Evolutionary conservation across 2,797 vertebrate genomes (phyloP).

Genomic region (Platalea minor): DNA sequence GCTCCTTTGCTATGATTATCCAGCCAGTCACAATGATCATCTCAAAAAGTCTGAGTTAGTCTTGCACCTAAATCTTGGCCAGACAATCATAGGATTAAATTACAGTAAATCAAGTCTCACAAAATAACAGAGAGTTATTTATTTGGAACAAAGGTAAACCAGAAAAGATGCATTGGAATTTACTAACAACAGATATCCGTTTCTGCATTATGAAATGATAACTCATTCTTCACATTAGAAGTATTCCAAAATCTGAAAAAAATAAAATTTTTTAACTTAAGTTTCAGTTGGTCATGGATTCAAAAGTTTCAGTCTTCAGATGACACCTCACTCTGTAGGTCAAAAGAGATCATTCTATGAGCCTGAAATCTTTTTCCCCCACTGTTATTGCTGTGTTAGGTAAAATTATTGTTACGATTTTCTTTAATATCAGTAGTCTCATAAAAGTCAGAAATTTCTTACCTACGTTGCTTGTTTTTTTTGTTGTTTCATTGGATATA

Average conservation of each 20-base stretch:
- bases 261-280: background rate
- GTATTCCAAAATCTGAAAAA: background rate
- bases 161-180: background rate
- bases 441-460: background rate
- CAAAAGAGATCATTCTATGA: background rate
- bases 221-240: background rate
- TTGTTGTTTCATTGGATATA: background rate
- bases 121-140: background rate
- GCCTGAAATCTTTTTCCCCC: background rate
- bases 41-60: background rate
- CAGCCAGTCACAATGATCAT: background rate
- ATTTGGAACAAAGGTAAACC: background rate
- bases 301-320: background rate
- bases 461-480: background rate
- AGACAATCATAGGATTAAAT: background rate
- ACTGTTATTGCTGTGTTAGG: rapidly evolving
- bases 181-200: background rate
- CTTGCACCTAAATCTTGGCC: background rate
- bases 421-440: background rate
- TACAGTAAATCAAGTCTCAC: background rate
- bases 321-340: background rate
- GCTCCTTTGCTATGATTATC: background rate
- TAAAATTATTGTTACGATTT: background rate
- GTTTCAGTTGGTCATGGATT: background rate
- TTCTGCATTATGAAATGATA: background rate